phyloP scores from a whole-genome alignment of 1,140 invertebrate species.

The Drosophila dunni region DNA sequence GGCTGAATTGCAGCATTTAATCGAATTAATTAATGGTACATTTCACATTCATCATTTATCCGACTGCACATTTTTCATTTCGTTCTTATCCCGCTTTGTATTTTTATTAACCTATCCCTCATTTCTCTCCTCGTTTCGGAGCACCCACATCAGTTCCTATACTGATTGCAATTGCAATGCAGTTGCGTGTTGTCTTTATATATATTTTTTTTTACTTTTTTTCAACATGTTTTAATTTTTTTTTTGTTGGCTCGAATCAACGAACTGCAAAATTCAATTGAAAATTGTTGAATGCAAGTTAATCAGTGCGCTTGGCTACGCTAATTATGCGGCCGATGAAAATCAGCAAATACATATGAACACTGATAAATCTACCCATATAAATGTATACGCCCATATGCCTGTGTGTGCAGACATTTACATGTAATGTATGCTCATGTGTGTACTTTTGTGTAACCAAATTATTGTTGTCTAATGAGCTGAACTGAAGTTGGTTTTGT shows the following conservation, averaged over 20 bases:
- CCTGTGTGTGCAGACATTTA: neutral
- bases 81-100: constrained; percentile 59
- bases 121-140: neutral
- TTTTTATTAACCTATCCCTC: constrained; percentile 50
- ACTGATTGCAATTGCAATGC: constrained; percentile 70
- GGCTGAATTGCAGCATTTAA: constrained; percentile 73
- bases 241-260: constrained; percentile 75
- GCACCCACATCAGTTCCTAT: constrained; percentile 26
- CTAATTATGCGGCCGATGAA: constrained; percentile 75
- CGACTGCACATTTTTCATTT: constrained; percentile 67
- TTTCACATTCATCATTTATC: constrained; percentile 78
- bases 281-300: constrained; percentile 81
- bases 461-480: constrained; percentile 55
- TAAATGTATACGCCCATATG: constrained; percentile 6
- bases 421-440: constrained; percentile 7
- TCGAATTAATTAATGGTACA: constrained; percentile 82
- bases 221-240: constrained; percentile 21
- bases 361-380: constrained; percentile 36
- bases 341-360: constrained; percentile 21
- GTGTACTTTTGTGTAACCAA: constrained; percentile 21
- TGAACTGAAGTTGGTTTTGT: constrained; percentile 43
- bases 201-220: constrained; percentile 22
- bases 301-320: constrained; percentile 81
- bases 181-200: constrained; percentile 33
- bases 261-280: constrained; percentile 82